Evolutionary conservation across 2,797 vertebrate genomes (phyloP).

Genomic region (Bothrops alternatus): DNA sequence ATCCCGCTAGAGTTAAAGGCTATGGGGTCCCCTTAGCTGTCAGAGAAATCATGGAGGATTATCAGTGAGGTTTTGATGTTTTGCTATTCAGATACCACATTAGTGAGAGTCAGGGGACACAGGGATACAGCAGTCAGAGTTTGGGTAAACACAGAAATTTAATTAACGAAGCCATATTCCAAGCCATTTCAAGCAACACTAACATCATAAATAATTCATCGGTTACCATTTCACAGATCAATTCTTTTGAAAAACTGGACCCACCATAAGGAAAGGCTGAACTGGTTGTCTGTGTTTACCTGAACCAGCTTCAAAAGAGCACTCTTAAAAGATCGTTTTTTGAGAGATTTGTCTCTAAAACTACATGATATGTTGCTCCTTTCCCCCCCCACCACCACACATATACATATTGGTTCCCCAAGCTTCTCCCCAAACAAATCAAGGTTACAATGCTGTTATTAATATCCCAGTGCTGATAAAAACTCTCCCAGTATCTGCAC

Average conservation of each 20-base stretch:
- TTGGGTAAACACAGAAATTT: slow-evolving; percentile 54
- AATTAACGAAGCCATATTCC: slow-evolving; percentile 14
- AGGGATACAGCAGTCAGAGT: slow-evolving; percentile 23
- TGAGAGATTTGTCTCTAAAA: slow-evolving; percentile 38
- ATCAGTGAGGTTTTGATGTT: slow-evolving; percentile 24
- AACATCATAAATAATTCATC: background rate
- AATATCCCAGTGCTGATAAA: slow-evolving; percentile 59
- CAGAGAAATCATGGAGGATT: slow-evolving; percentile 40
- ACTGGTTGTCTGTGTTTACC: slow-evolving; percentile 53
- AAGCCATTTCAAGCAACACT: slow-evolving; percentile 19
- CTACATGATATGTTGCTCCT: slow-evolving; percentile 34
- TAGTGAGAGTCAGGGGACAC: slow-evolving; percentile 27
- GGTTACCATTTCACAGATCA: background rate
- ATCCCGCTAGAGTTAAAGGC: slow-evolving; percentile 42
- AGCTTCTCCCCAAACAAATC: background rate
- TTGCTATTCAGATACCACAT: slow-evolving; percentile 53
- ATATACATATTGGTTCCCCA: slow-evolving; percentile 18
- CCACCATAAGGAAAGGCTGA: slow-evolving; percentile 19
- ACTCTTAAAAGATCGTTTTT: slow-evolving; percentile 30
- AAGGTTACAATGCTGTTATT: background rate
- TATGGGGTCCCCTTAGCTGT: slow-evolving; percentile 39
- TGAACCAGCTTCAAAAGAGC: slow-evolving; percentile 20
- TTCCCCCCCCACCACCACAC: rapidly evolving
- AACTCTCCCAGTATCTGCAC: slow-evolving; percentile 77
- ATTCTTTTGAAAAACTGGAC: background rate